A percentile compares a stretch with the other conserved stretches of the same genome.
Evolutionary conservation across 2,797 vertebrate species (phyloP).

Genomic region (Arvicola amphibius): DNA sequence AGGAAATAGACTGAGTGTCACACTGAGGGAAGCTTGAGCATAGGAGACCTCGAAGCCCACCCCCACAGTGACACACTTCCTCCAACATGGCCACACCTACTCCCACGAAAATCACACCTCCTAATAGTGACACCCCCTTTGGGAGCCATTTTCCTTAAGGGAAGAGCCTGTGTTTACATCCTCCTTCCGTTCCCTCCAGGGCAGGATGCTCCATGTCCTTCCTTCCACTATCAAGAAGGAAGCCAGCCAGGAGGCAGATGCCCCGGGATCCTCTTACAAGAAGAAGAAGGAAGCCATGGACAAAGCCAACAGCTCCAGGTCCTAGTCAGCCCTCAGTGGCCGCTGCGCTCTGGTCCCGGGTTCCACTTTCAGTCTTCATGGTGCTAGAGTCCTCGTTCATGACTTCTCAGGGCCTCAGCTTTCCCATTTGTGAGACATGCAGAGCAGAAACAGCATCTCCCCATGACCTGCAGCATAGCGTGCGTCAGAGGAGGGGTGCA

Average conservation of each 20-base stretch:
- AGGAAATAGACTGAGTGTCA: too few relatives aligned
- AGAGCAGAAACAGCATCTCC: rapidly evolving
- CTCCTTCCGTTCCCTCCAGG: slow-evolving; percentile 84
- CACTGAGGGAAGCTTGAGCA: too few relatives aligned
- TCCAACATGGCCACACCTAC: too few relatives aligned
- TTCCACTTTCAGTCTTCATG: rapidly evolving
- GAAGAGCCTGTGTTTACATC: rapidly evolving
- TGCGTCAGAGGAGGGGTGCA: neutral
- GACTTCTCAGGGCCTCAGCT: neutral
- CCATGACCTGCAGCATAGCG: rapidly evolving
- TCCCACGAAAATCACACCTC: too few relatives aligned
- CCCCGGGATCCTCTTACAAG: slow-evolving; percentile 91
- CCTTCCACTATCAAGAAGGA: slow-evolving; percentile 95
- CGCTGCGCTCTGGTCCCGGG: too few relatives aligned
- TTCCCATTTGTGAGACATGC: neutral
- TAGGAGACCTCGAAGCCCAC: too few relatives aligned
- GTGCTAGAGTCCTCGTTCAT: rapidly evolving
- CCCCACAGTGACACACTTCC: too few relatives aligned
- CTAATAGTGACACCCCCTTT: neutral
- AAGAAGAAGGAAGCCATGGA: slow-evolving; percentile 93
- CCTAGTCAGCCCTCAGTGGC: neutral
- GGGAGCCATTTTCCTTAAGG: neutral
- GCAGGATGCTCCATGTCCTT: slow-evolving; percentile 95
- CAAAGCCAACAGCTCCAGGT: slow-evolving; percentile 96
- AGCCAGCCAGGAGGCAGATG: slow-evolving; percentile 83